Base-by-base conservation (phyloP, 2,797 vertebrate genomes). In the Hephaestus fuliginosus region DNA sequence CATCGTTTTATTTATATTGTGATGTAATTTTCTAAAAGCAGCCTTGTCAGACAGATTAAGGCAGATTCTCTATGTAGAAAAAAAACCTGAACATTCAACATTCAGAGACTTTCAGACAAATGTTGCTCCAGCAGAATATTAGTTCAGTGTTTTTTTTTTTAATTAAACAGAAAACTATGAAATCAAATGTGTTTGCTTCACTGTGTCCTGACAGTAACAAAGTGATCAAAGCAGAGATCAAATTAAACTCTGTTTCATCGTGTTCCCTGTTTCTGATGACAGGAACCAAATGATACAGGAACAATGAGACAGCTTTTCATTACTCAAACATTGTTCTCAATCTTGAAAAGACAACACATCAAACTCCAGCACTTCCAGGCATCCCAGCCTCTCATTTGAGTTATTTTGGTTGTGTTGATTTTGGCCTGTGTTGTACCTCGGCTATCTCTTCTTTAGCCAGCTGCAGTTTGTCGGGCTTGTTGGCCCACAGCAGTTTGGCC, bases 401-500 rank as follows among this genome's bases (percentile, higher is more conserved):
- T 56, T 44, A 12, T 51, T 63, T 28, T 41, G 43, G 5, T 22
- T 1, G 12, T 67, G 41, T 46, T 73, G 66, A 11, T 51, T 39
- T 58, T 57, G 64, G 63, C 18, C 12, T 1, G 6, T 3, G 87
- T 86, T 56, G 2, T 83, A 99, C 98, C 97, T 99, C 98, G 0
- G 91, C 71, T 30, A 99, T 99, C 91, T 99, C 98, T 2, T 99
- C 98, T 83, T 99, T 99, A 87, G 97, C 98, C 91, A 97, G 97
- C 90, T 99, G 98, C 72, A 99, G 96, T 84, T 98, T 99, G 90
- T 99, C 98, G 0, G 98, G 98, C 83, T 99, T 99, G 94, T 99
- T 99, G 92, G 98, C 97, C 98, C 98, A 99, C 10, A 98, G 96
- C 62, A 99, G 94, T 76, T 98, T 97, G 82, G 98, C 98, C 83